Conservation (phyloP, 2,888 invertebrate species). For the Tortrix viridana region DNA sequence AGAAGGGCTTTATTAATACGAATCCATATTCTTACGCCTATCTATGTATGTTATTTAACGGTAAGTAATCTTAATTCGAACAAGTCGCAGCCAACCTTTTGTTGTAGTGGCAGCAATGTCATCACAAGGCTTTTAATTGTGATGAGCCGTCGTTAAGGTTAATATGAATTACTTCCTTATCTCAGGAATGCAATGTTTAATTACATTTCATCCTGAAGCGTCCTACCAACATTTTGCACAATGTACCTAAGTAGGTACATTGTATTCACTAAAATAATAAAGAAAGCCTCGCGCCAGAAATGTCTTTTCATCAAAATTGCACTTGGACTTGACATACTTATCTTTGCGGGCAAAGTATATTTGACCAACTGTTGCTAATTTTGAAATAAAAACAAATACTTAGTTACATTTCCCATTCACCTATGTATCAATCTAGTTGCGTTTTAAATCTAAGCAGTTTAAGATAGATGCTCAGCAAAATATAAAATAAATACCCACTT, state of each 20-base stretch:
- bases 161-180: constrained; percentile 60
- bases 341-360: constrained; percentile 11
- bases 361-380: neutral
- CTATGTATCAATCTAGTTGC: too few species aligned
- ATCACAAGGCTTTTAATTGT: constrained; percentile 59
- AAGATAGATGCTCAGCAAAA: too few species aligned
- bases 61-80: too few species aligned
- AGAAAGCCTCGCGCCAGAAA: constrained; percentile 14
- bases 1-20: too few species aligned
- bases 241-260: too few species aligned
- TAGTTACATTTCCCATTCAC: too few species aligned
- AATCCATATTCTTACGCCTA: too few species aligned
- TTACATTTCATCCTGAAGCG: constrained; percentile 23
- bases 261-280: constrained; percentile 9
- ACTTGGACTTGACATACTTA: constrained; percentile 28
- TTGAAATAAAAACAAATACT: neutral
- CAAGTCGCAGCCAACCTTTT: neutral
- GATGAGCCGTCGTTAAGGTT: constrained; percentile 55
- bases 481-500: too few species aligned
- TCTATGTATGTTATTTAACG: too few species aligned
- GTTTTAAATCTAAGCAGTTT: too few species aligned
- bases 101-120: constrained; percentile 47
- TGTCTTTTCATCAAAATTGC: neutral
- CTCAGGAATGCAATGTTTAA: constrained; percentile 65
- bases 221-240: constrained; percentile 8